Evolutionary conservation across 2,797 vertebrate genomes (phyloP).

Genomic region (Tympanoctomys barrerae): DNA sequence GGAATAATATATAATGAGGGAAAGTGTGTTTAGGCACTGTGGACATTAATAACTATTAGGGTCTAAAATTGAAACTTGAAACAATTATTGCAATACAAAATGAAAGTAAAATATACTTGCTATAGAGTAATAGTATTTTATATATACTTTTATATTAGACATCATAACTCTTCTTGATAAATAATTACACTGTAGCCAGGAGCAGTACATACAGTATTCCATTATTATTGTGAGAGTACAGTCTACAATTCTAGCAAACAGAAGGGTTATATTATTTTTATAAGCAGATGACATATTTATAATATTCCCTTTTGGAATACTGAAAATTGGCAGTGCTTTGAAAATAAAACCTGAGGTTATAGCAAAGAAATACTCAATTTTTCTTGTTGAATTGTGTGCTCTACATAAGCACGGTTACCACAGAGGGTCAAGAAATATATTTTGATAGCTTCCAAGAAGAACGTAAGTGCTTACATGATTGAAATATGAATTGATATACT

Average conservation of each 20-base stretch:
- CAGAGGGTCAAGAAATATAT: neutral
- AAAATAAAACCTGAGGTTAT: slow-evolving; percentile 56
- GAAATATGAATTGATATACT: neutral
- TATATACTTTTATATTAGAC: slow-evolving; percentile 68
- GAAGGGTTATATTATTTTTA: slow-evolving; percentile 59
- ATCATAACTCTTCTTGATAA: slow-evolving; percentile 61
- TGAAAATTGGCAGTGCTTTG: slow-evolving; percentile 58
- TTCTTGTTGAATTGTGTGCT: neutral
- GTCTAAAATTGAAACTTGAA: slow-evolving; percentile 62
- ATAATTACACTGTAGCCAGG: slow-evolving; percentile 64
- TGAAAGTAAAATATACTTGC: slow-evolving; percentile 57
- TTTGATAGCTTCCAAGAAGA: neutral
- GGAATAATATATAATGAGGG: slow-evolving; percentile 62
- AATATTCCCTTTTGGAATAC: slow-evolving; percentile 19
- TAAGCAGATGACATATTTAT: slow-evolving; percentile 43
- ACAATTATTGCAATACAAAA: slow-evolving; percentile 53
- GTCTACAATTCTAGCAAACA: slow-evolving; percentile 32
- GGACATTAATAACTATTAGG: slow-evolving; percentile 63
- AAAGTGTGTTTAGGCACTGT: slow-evolving; percentile 21
- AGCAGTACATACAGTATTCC: slow-evolving; percentile 53
- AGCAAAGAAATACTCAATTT: neutral
- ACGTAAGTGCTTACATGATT: neutral
- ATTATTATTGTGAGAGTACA: slow-evolving; percentile 32
- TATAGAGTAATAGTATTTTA: slow-evolving; percentile 31
- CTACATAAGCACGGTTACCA: neutral